Evolutionary conservation across 2,113 vertebrate genomes (phyloP), one percentile per base, ranked within the genome.

Genomic region (Panurus biarmicus): DNA sequence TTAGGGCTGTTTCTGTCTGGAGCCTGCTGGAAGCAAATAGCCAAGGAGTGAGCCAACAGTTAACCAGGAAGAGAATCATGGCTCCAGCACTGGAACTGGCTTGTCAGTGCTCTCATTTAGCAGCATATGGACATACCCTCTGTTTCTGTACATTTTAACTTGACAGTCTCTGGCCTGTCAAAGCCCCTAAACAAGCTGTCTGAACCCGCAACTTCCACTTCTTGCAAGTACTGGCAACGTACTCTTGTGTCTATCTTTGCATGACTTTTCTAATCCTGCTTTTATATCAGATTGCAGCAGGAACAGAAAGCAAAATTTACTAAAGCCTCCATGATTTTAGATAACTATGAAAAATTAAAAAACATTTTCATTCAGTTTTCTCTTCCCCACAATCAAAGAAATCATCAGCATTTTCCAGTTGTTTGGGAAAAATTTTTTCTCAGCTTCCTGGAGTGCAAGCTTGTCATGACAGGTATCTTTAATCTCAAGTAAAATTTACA

Each of bases 1-100:
- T 95, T 44, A 80, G 89, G 95, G 92, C 85, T 92, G 75, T 93
- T 93, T 96, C 94, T 94, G 92, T 95, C 85, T 95, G 85, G 42
- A 95, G 64, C 67, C 72, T 92, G 67, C 38, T 96, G 88, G 88
- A 96, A 96, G 93, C 47, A 93, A 86, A 94, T 35, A 88, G 72
- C 54, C 83, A 57, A 86, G 64, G 51, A 92, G 22, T 26, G 56
- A 96, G 85, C 71, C 95, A 96, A 93, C 56, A 86, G 75, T 93
- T 80, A 86, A 88, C 75, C 44, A 93, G 69, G 48, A 92, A 62
- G 44, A 94, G 79, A 90, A 74, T 64, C 71, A 80, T 26, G 75
- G 72, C 60, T 96, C 67, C 60, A 60, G 33, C 1, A 5, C 35
- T 80, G 67, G n/a, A 92, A 90, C 71, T 86, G 71, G 72, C 60